Conservation (phyloP, 2,113 vertebrate species). For the Stegastes partitus region DNA sequence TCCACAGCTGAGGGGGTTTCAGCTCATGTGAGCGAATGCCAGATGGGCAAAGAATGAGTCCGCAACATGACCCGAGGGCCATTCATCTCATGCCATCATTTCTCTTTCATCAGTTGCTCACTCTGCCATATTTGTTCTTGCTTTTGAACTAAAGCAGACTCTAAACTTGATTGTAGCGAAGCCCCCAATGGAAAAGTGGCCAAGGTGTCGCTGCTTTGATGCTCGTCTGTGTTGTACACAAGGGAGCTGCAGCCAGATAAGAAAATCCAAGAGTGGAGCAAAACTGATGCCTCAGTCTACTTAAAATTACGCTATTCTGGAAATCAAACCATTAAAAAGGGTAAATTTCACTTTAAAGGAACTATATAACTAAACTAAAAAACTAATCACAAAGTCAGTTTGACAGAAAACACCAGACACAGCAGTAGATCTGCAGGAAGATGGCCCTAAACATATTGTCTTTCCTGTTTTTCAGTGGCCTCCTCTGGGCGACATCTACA, state of each 20-base stretch:
- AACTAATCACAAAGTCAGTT: too few relatives aligned
- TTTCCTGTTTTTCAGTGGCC: too few relatives aligned
- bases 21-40: constrained; percentile 51
- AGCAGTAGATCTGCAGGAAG: too few relatives aligned
- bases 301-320: too few relatives aligned
- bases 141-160: constrained; percentile 18
- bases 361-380: too few relatives aligned
- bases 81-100: constrained; percentile 55
- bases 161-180: constrained; percentile 1
- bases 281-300: neutral
- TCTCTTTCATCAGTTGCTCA: constrained; percentile 44
- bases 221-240: neutral
- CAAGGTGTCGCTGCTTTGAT: constrained; percentile 17
- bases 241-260: constrained; percentile 15
- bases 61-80: constrained; percentile 39
- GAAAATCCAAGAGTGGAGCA: constrained; percentile 22
- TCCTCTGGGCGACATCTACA: too few relatives aligned
- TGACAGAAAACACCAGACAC: too few relatives aligned
- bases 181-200: constrained; percentile 6
- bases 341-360: too few relatives aligned
- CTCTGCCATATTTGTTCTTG: constrained; percentile 28
- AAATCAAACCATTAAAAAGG: too few relatives aligned
- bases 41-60: constrained; percentile 67
- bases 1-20: constrained; percentile 51
- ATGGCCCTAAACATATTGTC: too few relatives aligned